Evolutionary conservation across 2,113 vertebrate species (phyloP).

Genomic region (Pluvianellus socialis): DNA sequence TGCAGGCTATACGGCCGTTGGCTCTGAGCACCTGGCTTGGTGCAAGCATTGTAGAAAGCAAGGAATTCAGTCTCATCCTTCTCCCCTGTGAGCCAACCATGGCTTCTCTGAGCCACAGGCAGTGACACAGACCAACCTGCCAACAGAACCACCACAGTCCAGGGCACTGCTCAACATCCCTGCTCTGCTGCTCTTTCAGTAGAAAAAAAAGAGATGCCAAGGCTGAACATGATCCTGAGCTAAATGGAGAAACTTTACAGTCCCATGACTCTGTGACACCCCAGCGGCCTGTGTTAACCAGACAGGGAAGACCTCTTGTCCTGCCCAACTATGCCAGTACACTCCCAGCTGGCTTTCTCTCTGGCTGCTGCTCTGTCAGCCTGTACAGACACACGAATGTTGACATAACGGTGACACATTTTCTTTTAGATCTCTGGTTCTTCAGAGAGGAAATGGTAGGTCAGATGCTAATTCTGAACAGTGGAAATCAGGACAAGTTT

Average conservation of each 20-base stretch:
- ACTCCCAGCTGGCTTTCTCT: background rate
- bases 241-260: background rate
- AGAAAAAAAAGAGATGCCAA: background rate
- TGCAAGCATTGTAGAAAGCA: background rate
- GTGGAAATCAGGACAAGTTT: background rate
- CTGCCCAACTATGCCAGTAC: background rate
- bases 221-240: background rate
- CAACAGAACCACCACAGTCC: background rate
- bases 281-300: background rate
- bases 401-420: background rate
- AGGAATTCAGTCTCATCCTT: background rate
- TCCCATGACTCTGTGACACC: background rate
- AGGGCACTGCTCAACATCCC: background rate
- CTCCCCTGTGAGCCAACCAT: background rate
- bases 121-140: background rate
- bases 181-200: background rate
- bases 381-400: background rate
- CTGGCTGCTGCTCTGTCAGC: background rate
- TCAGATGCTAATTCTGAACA: background rate
- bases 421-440: background rate
- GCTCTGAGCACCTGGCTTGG: background rate
- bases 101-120: accelerated
- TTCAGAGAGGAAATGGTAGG: no score
- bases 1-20: background rate
- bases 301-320: background rate